Evolutionary conservation across 2,797 vertebrate genomes (phyloP).

Genomic region (Phalanger gymnotis): DNA sequence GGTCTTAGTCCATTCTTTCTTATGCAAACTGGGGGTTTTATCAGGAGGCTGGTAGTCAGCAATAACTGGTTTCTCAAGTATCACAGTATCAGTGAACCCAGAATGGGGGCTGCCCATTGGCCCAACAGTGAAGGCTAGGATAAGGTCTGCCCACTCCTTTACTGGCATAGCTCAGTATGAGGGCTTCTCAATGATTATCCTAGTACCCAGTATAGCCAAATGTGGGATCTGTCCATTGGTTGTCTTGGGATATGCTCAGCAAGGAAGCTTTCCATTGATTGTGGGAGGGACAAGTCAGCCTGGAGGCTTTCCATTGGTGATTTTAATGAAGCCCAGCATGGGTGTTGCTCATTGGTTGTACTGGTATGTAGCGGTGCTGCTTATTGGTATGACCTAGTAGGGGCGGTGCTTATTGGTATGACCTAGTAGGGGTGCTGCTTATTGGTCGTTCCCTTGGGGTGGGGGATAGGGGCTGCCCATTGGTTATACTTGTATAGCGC

Average conservation of each 20-base stretch:
- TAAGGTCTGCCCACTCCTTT: not conserved
- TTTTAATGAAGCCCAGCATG: not conserved
- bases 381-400: not conserved
- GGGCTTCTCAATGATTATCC: not conserved
- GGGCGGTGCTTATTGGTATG: not conserved
- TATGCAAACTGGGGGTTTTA: too few relatives aligned
- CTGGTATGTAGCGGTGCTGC: not conserved
- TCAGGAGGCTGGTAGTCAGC: too few relatives aligned
- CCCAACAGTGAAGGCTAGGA: not conserved
- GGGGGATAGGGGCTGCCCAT: not conserved
- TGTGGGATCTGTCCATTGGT: not conserved
- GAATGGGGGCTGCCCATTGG: not conserved
- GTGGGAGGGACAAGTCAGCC: too few relatives aligned
- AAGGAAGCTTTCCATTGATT: not conserved
- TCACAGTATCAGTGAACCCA: not conserved
- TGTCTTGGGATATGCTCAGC: not conserved
- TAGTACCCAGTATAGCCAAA: not conserved
- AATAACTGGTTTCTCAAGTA: too few relatives aligned
- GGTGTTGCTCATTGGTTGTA: not conserved
- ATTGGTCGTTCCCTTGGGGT: not conserved
- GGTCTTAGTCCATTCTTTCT: too few relatives aligned
- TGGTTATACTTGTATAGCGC: not conserved
- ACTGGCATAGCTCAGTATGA: not conserved
- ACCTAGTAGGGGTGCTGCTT: not conserved
- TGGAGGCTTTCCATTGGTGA: not conserved